These are phyloP conservation scores for Idaea biselata DNA, from an alignment of 2,888 invertebrate genomes.

Conservation along the genomic window DNA sequence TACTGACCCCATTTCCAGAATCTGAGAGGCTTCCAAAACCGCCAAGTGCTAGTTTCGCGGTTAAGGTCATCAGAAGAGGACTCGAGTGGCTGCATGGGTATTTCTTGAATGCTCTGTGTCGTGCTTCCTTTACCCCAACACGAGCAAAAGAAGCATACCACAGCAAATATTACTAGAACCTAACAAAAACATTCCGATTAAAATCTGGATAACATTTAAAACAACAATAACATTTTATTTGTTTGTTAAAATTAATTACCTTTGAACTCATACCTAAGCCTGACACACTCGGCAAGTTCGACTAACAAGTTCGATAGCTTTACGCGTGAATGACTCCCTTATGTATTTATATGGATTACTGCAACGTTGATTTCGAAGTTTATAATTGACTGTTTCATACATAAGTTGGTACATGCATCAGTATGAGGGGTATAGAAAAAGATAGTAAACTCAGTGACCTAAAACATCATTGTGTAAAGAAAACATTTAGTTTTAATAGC, in stretches of 20 bases:
- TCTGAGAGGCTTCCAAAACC: constrained; percentile 50
- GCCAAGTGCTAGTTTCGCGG: constrained; percentile 44
- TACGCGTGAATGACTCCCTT: constrained; percentile 48
- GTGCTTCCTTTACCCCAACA: constrained; percentile 42
- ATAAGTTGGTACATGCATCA: constrained; percentile 6
- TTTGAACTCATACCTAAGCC: constrained; percentile 15
- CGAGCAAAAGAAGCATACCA: constrained; percentile 41
- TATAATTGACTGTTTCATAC: neutral
- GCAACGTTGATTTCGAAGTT: constrained; percentile 7
- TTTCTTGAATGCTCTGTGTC: constrained; percentile 33
- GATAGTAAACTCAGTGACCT: constrained; percentile 47
- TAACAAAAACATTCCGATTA: constrained; percentile 23
- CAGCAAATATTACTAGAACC: constrained; percentile 43
- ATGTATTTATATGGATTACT: constrained; percentile 47
- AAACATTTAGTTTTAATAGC: constrained; percentile 9
- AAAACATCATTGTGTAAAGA: constrained; percentile 44
- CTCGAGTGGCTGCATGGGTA: constrained; percentile 38
- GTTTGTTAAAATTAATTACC: constrained; percentile 5
- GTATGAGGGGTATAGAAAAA: constrained; percentile 10
- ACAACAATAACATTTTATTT: neutral
- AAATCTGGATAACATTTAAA: constrained; percentile 6
- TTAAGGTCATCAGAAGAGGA: constrained; percentile 39
- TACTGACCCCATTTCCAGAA: constrained; percentile 55
- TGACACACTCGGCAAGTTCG: neutral
- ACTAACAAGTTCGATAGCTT: constrained; percentile 18